Evolutionary conservation across 2,797 vertebrate species (phyloP), one percentile per base, ranked within the genome.

Genomic region (Cetoscarus ocellatus): DNA sequence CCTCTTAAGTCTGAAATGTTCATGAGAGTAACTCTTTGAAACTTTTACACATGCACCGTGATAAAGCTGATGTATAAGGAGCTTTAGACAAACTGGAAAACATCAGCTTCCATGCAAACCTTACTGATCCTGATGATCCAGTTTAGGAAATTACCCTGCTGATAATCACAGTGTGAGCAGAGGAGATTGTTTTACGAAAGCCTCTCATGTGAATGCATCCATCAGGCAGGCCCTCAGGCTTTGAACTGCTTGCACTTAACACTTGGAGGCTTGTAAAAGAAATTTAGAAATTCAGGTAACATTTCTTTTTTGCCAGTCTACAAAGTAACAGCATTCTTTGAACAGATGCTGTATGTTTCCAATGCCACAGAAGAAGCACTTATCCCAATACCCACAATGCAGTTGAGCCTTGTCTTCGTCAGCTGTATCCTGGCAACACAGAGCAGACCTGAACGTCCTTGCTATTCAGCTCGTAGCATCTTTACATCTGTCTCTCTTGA

Each of bases 401-500:
- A 53, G 81, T 82, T 34, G n/a, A 89, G 85, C 66, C 73, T 86
- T 63, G 70, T 88, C 88, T 88, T 87, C 55, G 52, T 78, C 77
- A 66, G 83, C 90, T 84, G 92, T 93, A 91, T 92, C 92, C 90
- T 91, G 93, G 92, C 92, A 94, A 94, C 93, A 88, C 83, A 54
- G 85, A 90, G 80, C 80, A 87, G 84, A 91, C 85, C 81, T 87
- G 84, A 91, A 90, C 7, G 75, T 86, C 86, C 86, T 89, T 80
- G 80, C 81, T 86, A 85, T 86, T 91, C 89, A 88, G 85, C 82
- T 83, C 76, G 38, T 75, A 84, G 83, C 82, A 90, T 88, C 84
- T 88, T 91, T 87, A 89, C 80, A 88, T 92, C 91, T 84, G 74
- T 85, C 79, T 85, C 79, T 89, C 81, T 81, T 0, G 1, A 40